Evolutionary conservation across 2,113 vertebrate genomes (phyloP).

Genomic region (Dunckerocampus dactyliophorus): DNA sequence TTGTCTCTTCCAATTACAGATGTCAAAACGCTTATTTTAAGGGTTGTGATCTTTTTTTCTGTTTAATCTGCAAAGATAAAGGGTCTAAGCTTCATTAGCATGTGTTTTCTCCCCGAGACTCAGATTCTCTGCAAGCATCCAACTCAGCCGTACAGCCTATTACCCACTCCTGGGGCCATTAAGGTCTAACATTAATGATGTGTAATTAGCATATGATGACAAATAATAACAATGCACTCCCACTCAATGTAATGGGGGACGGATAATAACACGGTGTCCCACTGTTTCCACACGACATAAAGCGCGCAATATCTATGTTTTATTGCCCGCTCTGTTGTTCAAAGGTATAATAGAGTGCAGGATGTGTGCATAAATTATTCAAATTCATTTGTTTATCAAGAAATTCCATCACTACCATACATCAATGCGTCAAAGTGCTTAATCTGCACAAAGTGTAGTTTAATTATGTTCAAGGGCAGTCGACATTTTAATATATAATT

Average conservation of each 20-base stretch:
- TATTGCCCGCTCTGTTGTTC: slow-evolving; percentile 64
- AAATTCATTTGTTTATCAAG: slow-evolving; percentile 67
- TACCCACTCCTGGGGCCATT: slow-evolving; percentile 81
- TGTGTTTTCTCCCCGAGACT: slow-evolving; percentile 70
- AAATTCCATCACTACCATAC: slow-evolving; percentile 58
- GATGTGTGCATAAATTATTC: slow-evolving; percentile 73
- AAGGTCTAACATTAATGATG: slow-evolving; percentile 92
- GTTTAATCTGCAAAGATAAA: slow-evolving; percentile 84
- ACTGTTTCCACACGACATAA: slow-evolving; percentile 75
- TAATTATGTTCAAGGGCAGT: slow-evolving; percentile 35
- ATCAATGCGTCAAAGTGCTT: slow-evolving; percentile 65
- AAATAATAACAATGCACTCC: slow-evolving; percentile 87
- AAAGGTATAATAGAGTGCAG: slow-evolving; percentile 67
- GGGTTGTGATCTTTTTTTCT: slow-evolving; percentile 78
- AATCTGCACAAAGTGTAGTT: slow-evolving; percentile 61
- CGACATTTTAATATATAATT: slow-evolving; percentile 31
- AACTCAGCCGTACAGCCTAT: slow-evolving; percentile 79
- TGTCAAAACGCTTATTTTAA: slow-evolving; percentile 84
- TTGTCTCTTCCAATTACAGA: slow-evolving; percentile 80
- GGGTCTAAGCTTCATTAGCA: slow-evolving; percentile 77
- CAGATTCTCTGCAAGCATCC: slow-evolving; percentile 66
- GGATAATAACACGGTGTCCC: slow-evolving; percentile 87
- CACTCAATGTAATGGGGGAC: slow-evolving; percentile 85
- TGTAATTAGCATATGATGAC: slow-evolving; percentile 97
- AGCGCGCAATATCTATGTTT: slow-evolving; percentile 73